Percentiles rank a stretch among this genome's conserved stretches.
These are phyloP conservation scores for Danio choprae DNA, from an alignment of 2,797 vertebrate genomes.

Conservation along the genomic window DNA sequence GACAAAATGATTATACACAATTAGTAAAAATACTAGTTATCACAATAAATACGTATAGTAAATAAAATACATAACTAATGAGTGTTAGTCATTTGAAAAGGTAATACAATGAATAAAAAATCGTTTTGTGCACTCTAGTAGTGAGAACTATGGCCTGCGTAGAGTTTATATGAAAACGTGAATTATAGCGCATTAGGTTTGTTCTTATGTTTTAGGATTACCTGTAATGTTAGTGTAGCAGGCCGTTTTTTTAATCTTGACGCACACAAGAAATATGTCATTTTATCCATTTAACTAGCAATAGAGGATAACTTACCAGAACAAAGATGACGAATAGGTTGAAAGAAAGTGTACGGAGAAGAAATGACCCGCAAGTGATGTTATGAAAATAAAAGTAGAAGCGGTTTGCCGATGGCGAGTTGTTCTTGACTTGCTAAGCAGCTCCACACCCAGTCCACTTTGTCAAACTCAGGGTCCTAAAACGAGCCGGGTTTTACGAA, in stretches of 20 bases:
- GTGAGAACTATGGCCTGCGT: neutral
- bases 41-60: no score
- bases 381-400: neutral
- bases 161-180: neutral
- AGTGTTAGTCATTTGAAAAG: neutral
- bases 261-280: neutral
- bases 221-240: constrained; percentile 1
- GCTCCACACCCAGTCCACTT: constrained; percentile 21
- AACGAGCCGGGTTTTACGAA: neutral
- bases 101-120: neutral
- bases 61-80: no score
- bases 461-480: constrained; percentile 39
- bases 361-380: neutral
- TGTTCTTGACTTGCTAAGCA: neutral
- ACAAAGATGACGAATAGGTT: neutral
- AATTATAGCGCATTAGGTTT: neutral
- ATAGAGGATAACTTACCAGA: constrained; percentile 16
- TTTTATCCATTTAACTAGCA: neutral
- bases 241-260: constrained; percentile 9
- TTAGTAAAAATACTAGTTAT: no score
- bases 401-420: neutral
- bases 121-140: neutral
- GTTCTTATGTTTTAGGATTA: neutral
- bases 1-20: no score
- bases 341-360: neutral